Conservation (phyloP, 2,797 vertebrate species). For the Epinephelus coioides region DNA sequence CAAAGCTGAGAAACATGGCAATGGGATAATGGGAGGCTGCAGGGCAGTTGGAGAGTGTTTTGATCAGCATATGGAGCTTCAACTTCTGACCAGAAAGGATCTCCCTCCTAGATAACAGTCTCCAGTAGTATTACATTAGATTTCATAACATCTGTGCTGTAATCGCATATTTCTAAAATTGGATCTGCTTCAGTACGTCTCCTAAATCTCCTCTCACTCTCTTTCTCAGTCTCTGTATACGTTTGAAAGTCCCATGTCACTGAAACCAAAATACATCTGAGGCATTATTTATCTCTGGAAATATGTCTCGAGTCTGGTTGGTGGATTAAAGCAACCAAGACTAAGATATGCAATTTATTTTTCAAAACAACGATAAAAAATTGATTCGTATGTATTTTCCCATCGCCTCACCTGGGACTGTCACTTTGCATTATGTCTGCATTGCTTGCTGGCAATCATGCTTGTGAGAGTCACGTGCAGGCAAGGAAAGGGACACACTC, state of each 20-base stretch:
- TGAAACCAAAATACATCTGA: slow-evolving; percentile 61
- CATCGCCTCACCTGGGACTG: slow-evolving; percentile 57
- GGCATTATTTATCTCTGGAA: slow-evolving; percentile 64
- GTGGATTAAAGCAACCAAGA: slow-evolving; percentile 46
- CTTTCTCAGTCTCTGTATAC: neutral
- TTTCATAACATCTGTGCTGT: slow-evolving; percentile 74
- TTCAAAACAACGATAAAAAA: slow-evolving; percentile 42
- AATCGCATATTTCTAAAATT: slow-evolving; percentile 71
- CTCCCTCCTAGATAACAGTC: slow-evolving; percentile 68
- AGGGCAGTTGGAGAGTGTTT: slow-evolving; percentile 70
- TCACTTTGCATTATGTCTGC: slow-evolving; percentile 68
- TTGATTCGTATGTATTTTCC: slow-evolving; percentile 47
- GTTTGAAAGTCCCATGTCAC: slow-evolving; percentile 51
- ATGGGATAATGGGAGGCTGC: slow-evolving; percentile 69
- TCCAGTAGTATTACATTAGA: slow-evolving; percentile 67
- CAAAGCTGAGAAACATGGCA: slow-evolving; percentile 73
- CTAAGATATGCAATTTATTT: slow-evolving; percentile 50
- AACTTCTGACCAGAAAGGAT: slow-evolving; percentile 68
- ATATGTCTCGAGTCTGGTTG: slow-evolving; percentile 35
- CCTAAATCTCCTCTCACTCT: slow-evolving; percentile 9
- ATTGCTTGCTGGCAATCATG: slow-evolving; percentile 46
- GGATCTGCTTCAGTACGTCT: slow-evolving; percentile 50
- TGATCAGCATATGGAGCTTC: slow-evolving; percentile 74
- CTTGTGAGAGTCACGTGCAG: slow-evolving; percentile 59
- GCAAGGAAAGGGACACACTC: slow-evolving; percentile 60